Evolutionary conservation across 2,888 invertebrate genomes (phyloP).

Genomic region (Agonum fuliginosum): DNA sequence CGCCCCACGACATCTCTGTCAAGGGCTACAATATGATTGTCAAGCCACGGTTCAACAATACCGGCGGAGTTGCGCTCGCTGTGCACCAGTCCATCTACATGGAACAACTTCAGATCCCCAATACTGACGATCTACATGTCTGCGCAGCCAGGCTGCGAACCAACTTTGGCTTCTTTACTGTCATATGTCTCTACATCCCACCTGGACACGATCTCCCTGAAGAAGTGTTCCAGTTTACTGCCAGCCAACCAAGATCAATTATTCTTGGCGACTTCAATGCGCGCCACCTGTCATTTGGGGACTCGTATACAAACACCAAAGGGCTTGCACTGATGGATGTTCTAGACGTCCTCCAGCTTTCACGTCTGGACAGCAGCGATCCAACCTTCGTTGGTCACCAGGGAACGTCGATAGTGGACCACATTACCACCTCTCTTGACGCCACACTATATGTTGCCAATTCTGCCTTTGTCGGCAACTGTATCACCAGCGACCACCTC

Average conservation of each 20-base stretch:
- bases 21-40: background rate
- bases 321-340: background rate
- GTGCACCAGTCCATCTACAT: background rate
- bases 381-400: constrained; percentile 34
- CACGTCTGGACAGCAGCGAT: background rate
- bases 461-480: background rate
- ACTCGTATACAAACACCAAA: constrained; percentile 32
- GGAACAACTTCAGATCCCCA: background rate
- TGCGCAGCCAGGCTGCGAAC: background rate
- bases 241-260: background rate
- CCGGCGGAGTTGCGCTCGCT: background rate
- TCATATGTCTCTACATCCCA: background rate
- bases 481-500: constrained; percentile 18
- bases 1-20: background rate
- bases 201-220: background rate
- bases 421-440: constrained; percentile 7
- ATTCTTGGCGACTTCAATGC: constrained; percentile 58
- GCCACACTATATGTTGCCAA: background rate
- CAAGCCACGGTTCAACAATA: background rate
- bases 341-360: constrained; percentile 8
- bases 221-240: constrained; percentile 29
- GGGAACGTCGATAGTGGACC: constrained; percentile 38
- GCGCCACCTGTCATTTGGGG: constrained; percentile 29
- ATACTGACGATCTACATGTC: background rate
- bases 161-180: background rate